A percentile compares a stretch with the other conserved stretches of the same genome.
Conservation (phyloP, 2,797 vertebrate genomes). For the Sebastes goodei region DNA sequence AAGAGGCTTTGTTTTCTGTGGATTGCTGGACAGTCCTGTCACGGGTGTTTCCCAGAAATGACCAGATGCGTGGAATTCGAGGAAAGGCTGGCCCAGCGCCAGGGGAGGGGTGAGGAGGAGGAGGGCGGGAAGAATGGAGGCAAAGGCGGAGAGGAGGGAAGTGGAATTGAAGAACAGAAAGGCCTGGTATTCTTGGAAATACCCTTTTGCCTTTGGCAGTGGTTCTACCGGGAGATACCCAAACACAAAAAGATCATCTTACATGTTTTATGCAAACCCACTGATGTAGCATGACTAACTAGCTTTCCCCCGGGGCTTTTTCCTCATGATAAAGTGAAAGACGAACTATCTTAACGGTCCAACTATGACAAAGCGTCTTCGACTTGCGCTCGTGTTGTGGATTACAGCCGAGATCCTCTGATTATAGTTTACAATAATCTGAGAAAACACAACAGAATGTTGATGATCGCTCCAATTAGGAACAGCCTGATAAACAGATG, state of each 20-base stretch:
- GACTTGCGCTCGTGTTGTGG: neutral
- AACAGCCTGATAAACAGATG: slow-evolving; percentile 30
- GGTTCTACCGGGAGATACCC: slow-evolving; percentile 40
- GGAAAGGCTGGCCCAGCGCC: slow-evolving; percentile 45
- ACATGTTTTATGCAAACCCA: slow-evolving; percentile 33
- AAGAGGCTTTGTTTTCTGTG: slow-evolving; percentile 63
- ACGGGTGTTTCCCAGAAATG: slow-evolving; percentile 75
- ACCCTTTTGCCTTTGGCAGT: slow-evolving; percentile 34
- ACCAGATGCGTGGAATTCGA: slow-evolving; percentile 68
- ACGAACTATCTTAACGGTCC: slow-evolving; percentile 2
- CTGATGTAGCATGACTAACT: slow-evolving; percentile 37
- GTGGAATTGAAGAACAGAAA: slow-evolving; percentile 25
- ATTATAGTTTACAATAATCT: neutral
- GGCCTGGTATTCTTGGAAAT: slow-evolving; percentile 56
- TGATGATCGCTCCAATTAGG: slow-evolving; percentile 18
- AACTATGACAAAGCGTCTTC: slow-evolving; percentile 3
- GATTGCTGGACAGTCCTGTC: slow-evolving; percentile 38
- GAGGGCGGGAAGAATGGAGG: slow-evolving; percentile 7
- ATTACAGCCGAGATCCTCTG: slow-evolving; percentile 1
- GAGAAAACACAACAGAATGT: neutral
- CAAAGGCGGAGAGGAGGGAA: neutral
- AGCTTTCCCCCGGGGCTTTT: slow-evolving; percentile 10
- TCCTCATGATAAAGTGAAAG: slow-evolving; percentile 37
- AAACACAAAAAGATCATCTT: slow-evolving; percentile 37
- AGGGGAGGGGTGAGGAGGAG: slow-evolving; percentile 1